Base-by-base conservation (phyloP, 2,113 vertebrate genomes). In the Furnarius figulus region DNA sequence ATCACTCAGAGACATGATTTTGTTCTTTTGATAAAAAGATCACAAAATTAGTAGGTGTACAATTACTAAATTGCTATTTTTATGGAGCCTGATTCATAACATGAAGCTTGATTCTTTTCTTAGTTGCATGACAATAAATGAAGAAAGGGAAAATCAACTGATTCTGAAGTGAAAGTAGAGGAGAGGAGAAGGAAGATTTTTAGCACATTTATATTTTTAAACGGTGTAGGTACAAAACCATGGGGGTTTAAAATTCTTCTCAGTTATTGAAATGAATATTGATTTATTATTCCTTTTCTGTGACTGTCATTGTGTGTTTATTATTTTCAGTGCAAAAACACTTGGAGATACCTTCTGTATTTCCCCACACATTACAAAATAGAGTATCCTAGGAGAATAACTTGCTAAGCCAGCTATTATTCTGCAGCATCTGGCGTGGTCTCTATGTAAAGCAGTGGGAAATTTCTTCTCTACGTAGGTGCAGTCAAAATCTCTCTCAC, bases 41-140 rank as follows among this genome's bases (percentile, higher is more conserved):
- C 42, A 35, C 44, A 84, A 71, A 92, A 94, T 89, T 44, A 89
- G 30, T 71, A 92, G 89, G 68, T 74, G 52, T 75, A 58, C 0
- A 2, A 56, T 89, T 77, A 78, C 37, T 67, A 78, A 96, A 92
- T 74, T 89, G 27, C 79, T 95, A 80, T 86, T 96, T 87, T 93
- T 83, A 25, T 52, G 28, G 35, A 28, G 21, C 13, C 77, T 94
- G 85, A 96, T 85, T 95, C 70, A 91, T 75, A 87, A 67, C 21
- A 71, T 14, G 30, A 84, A 70, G 14, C 25, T 74, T 55, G 59
- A 71, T 42, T 86, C 40, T 89, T 76, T 92, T 90, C 83, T 42
- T 74, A 87, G 35, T 55, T 87, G 44, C 52, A 63, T 67, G 84
- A 62, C 58, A 87, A 83, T 85, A 96, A 85, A 78, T 59, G 47